phyloP scores from a whole-genome alignment of 2,113 vertebrate genomes.

The Coracopsis vasa region DNA sequence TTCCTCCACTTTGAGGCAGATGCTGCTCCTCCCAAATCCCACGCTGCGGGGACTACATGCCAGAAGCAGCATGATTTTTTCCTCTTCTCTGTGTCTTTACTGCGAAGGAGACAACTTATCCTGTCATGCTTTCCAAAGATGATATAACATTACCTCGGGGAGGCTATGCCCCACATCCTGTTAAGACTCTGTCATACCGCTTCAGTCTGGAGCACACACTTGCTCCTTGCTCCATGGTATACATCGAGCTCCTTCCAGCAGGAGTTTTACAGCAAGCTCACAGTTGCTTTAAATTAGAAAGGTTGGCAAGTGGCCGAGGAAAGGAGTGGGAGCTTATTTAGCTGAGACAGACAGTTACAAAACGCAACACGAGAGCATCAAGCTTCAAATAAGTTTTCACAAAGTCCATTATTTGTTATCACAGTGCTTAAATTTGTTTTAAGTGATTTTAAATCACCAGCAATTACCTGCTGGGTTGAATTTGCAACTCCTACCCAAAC shows the following conservation, averaged over 20 bases:
- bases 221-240: not conserved
- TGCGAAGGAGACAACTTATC: not conserved
- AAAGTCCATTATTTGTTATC: not conserved
- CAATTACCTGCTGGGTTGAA: not conserved
- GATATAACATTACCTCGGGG: not conserved
- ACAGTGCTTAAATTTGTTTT: not conserved
- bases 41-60: not conserved
- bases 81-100: not conserved
- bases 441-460: not conserved
- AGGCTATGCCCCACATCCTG: not conserved
- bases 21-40: conserved; percentile 22
- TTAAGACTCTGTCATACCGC: not conserved
- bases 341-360: conserved; percentile 69
- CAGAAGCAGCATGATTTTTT: conserved; percentile 37
- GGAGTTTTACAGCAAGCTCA: conserved; percentile 71
- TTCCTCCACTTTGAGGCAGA: conserved; percentile 4
- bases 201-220: not conserved
- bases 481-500: conserved; percentile 3
- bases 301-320: conserved; percentile 70
- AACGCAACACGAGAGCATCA: conserved; percentile 41
- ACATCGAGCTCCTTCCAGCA: conserved; percentile 63
- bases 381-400: conserved; percentile 41
- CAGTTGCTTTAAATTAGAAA: conserved; percentile 85
- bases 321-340: conserved; percentile 74
- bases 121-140: conserved; percentile 18